A percentile compares a stretch with the other conserved stretches of the same genome.
Evolutionary conservation across 2,888 invertebrate genomes (phyloP).

Genomic region (Tenthredo distinguenda): DNA sequence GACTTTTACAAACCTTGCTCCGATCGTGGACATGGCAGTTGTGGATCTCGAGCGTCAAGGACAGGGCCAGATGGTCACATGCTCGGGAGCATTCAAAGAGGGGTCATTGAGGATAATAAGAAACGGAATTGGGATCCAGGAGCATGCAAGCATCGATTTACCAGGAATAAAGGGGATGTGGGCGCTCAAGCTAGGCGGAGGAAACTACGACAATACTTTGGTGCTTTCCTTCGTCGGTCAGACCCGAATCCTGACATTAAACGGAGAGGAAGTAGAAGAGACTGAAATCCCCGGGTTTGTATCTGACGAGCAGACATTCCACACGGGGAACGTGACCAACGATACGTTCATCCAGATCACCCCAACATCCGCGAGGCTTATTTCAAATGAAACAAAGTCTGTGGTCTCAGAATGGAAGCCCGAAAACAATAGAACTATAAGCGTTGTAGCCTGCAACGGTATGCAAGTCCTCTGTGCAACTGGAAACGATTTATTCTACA

Average conservation of each 20-base stretch:
- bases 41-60: conserved; percentile 98
- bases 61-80: conserved; percentile 98
- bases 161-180: conserved; percentile 99
- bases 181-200: conserved; percentile 90
- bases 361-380: conserved; percentile 85
- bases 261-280: conserved; percentile 98
- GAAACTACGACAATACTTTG: conserved; percentile 90
- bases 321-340: conserved; percentile 93
- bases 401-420: conserved; percentile 88
- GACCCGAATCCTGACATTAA: conserved; percentile 93
- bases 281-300: conserved; percentile 96
- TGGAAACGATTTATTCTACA: conserved; percentile 91
- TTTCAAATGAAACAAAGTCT: conserved; percentile 84
- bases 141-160: conserved; percentile 97
- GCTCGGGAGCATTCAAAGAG: conserved; percentile 98
- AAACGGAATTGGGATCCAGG: conserved; percentile 99
- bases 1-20: conserved; percentile 97
- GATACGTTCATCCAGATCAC: conserved; percentile 91
- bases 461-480: conserved; percentile 91
- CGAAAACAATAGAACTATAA: conserved; percentile 86
- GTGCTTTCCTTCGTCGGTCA: conserved; percentile 98
- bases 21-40: conserved; percentile 98
- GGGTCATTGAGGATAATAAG: conserved; percentile 98
- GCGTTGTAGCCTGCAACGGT: conserved; percentile 92
- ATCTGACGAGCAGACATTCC: conserved; percentile 95